Evolutionary conservation across 2,888 invertebrate species (phyloP).

Genomic region (Temnothorax ravouxi): DNA sequence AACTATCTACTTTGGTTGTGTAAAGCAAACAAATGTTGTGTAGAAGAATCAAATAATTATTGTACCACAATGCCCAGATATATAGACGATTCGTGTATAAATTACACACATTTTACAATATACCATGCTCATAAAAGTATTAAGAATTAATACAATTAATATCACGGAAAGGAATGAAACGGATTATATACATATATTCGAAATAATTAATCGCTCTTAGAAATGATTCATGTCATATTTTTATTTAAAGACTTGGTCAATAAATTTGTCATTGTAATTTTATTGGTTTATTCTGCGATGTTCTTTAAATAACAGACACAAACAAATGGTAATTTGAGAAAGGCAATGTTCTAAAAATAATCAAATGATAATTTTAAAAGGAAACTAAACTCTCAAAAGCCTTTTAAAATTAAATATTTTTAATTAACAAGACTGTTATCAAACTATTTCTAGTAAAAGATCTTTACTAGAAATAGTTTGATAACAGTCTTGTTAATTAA

Average conservation of each 20-base stretch:
- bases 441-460: too few species aligned
- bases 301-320: not conserved
- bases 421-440: too few species aligned
- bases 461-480: not conserved
- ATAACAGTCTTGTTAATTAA: not conserved
- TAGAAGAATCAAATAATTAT: conserved; percentile 35
- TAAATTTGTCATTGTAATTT: not conserved
- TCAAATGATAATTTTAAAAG: not conserved
- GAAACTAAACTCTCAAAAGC: too few species aligned
- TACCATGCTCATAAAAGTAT: not conserved
- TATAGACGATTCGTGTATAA: not conserved
- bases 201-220: not conserved
- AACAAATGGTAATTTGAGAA: not conserved
- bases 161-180: not conserved
- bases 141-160: not conserved
- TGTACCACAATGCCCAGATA: too few species aligned
- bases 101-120: not conserved
- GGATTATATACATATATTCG: not conserved
- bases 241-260: not conserved
- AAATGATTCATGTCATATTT: not conserved
- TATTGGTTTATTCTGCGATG: not conserved
- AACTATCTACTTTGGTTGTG: conserved; percentile 30
- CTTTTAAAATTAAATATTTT: too few species aligned
- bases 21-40: conserved; percentile 23
- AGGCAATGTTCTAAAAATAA: not conserved